Evolutionary conservation across 23 tunicate species (phyloP), one percentile per base, ranked within the genome.

Genomic region (Botrylloides violaceus): DNA sequence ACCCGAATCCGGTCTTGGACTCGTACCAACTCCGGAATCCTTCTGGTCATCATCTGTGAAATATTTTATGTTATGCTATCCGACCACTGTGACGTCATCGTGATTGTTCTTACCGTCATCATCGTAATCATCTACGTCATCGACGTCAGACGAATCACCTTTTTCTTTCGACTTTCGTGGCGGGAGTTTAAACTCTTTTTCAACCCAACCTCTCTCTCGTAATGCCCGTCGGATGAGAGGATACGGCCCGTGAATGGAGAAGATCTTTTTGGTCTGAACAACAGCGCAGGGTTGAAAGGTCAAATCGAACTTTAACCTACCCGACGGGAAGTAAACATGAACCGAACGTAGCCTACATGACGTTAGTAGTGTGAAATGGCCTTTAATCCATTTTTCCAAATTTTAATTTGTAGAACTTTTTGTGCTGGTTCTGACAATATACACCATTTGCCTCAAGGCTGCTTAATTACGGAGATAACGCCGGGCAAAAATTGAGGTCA

Each of bases 131-230:
- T 90, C 90, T 33, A 64, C 85, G 66, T 83, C 96, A 63, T 61
- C 73, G 56, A 62, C 87, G 18, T 70, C 77, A 2, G 71, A 72
- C 6, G 75, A 78, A 19, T 84, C 87, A 27, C 71, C 77, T 12
- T 81, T 88, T 58, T 55, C 26, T 12, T 61, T 55, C 36, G 65
- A 58, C 30, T 66, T 55, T 55, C 72, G 55, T 18, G 81, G 72
- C 15, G 95, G 94, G 25, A 83, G 85, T 74, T 90, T 90, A 50
- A 90, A 90, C 53, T 90, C 97, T 68, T 95, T 95, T 75, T 95
- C 99, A 30, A 95, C 91, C 99, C 99, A 95, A 24, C 99, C 99
- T 9, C 99, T 74, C 3, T 87, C 83, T 30, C 92, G 59, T 19
- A 95, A 43, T 31, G 92, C 91, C 71, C 53, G 65, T 34, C 99